phyloP scores from a whole-genome alignment of 2,888 invertebrate species.

The Mythimna lalbum region DNA sequence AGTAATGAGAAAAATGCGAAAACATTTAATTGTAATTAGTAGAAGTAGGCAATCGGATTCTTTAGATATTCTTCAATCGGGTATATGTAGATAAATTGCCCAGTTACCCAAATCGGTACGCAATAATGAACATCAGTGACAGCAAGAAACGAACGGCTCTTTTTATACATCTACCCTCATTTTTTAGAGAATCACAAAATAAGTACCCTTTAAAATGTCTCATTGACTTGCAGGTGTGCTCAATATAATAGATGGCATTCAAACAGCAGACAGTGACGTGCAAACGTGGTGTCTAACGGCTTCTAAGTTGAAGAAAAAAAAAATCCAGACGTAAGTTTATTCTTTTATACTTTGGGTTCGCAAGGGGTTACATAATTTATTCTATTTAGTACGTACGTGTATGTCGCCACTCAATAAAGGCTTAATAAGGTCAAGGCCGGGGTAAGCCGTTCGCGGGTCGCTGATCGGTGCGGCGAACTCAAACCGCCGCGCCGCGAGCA shows the following conservation, averaged over 20 bases:
- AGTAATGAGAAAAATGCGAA: constrained; percentile 1
- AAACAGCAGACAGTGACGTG: not conserved
- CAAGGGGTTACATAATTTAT: constrained; percentile 1
- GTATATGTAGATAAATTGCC: not conserved
- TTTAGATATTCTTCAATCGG: not conserved
- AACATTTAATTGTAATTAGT: constrained; percentile 2
- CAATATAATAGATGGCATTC: not conserved
- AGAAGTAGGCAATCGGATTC: not conserved
- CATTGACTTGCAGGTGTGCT: not conserved
- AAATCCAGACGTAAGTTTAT: not conserved
- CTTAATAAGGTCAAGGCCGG: constrained; percentile 66
- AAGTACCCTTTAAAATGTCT: not conserved
- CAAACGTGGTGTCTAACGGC: not conserved
- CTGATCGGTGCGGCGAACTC: constrained; percentile 40
- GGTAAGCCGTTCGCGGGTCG: constrained; percentile 36
- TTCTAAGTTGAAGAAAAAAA: constrained; percentile 7
- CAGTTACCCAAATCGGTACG: not conserved
- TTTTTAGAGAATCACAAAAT: not conserved
- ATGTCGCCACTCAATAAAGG: constrained; percentile 36
- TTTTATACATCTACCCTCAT: constrained; percentile 7
- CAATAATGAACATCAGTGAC: not conserved
- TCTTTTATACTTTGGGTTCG: not conserved
- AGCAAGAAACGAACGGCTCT: not conserved
- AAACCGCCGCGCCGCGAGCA: constrained; percentile 24
- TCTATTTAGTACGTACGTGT: not conserved